These are phyloP conservation scores for Nomada hirtipes DNA, from an alignment of 2,888 invertebrate genomes.

Conservation along the genomic window DNA sequence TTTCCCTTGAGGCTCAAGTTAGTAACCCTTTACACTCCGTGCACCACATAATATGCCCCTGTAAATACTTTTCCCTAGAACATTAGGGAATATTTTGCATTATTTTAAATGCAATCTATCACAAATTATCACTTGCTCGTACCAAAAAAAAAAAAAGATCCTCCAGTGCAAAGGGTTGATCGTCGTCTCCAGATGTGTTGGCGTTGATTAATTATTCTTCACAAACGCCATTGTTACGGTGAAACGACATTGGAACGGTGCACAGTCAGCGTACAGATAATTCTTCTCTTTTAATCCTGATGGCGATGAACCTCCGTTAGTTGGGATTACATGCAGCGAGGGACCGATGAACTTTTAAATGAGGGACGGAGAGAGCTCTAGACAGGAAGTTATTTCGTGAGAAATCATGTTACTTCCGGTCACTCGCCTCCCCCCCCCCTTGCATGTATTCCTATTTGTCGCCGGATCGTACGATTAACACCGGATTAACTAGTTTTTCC, in stretches of 20 bases:
- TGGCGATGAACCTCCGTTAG: conserved; percentile 59
- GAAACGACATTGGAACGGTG: neutral
- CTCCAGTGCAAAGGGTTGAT: too few species aligned
- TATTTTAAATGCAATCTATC: too few species aligned
- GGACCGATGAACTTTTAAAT: conserved; percentile 61
- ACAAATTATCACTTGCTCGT: too few species aligned
- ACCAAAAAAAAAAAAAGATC: too few species aligned
- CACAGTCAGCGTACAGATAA: neutral
- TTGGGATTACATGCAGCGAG: conserved; percentile 44
- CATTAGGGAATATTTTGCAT: too few species aligned
- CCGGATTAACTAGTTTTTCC: conserved; percentile 61
- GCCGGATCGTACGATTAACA: conserved; percentile 65
- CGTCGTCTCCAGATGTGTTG: too few species aligned
- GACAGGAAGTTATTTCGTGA: conserved; percentile 81
- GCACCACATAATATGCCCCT: too few species aligned
- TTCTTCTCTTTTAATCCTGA: conserved; percentile 27
- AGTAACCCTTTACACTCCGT: too few species aligned
- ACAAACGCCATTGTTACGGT: too few species aligned
- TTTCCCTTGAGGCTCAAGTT: too few species aligned
- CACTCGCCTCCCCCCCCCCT: conserved; percentile 62
- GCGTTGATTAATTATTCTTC: too few species aligned
- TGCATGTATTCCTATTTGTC: conserved; percentile 27
- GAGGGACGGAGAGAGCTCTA: conserved; percentile 59
- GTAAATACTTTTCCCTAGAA: too few species aligned
- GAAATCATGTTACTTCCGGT: conserved; percentile 81